phyloP scores from a whole-genome alignment of 2,113 vertebrate genomes.

The Oncorhynchus kisutch region DNA sequence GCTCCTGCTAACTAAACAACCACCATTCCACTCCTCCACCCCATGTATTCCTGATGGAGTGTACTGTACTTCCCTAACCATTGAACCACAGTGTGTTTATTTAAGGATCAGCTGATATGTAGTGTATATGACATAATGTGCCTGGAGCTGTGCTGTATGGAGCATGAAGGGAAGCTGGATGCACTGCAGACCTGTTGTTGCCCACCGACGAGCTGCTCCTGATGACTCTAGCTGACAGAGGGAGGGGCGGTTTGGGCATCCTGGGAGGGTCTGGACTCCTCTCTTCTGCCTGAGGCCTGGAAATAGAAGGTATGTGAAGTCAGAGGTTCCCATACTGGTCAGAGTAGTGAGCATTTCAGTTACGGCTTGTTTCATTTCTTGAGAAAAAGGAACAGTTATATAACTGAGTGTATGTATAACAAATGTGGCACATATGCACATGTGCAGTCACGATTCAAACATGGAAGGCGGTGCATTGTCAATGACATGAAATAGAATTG shows the following conservation, averaged over 20 bases:
- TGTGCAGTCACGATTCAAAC: neutral
- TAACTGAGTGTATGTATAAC: neutral
- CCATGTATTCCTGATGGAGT: neutral
- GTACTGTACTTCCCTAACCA: neutral
- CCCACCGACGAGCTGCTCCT: neutral
- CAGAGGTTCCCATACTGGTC: neutral
- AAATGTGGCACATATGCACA: neutral
- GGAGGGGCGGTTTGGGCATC: slow-evolving; percentile 75
- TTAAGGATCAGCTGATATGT: neutral
- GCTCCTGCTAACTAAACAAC: neutral
- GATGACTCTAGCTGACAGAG: slow-evolving; percentile 42
- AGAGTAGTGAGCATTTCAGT: neutral
- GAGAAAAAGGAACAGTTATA: neutral
- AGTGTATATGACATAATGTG: neutral
- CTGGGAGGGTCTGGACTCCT: slow-evolving; percentile 29
- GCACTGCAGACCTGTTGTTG: neutral
- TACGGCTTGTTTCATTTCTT: neutral
- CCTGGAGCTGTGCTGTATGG: neutral
- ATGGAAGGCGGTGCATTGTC: neutral
- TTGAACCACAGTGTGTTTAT: slow-evolving; percentile 2
- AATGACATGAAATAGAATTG: neutral
- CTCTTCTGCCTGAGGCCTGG: slow-evolving; percentile 24
- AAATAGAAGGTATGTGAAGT: neutral
- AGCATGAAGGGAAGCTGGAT: neutral
- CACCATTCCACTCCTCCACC: neutral